Conservation (phyloP, 2,113 vertebrate genomes). For the Python bivittatus region DNA sequence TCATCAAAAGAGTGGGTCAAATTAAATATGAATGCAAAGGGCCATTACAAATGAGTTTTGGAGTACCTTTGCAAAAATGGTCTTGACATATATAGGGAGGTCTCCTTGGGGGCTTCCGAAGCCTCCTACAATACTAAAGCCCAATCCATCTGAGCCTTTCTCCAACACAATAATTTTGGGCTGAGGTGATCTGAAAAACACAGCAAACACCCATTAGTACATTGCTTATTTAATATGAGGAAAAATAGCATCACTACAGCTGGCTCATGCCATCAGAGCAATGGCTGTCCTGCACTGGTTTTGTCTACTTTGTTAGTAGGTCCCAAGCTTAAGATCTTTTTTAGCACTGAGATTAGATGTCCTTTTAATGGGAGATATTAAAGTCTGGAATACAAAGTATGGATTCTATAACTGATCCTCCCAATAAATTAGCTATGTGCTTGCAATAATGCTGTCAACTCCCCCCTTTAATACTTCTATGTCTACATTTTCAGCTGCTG, state of each 20-base stretch:
- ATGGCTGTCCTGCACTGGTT: background rate
- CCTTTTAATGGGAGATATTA: background rate
- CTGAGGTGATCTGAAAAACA: conserved; percentile 82
- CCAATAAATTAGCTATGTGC: background rate
- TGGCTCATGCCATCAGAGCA: background rate
- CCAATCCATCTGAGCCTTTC: conserved; percentile 93
- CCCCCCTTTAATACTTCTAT: background rate
- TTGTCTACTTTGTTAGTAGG: background rate
- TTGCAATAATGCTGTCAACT: background rate
- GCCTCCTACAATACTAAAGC: conserved; percentile 96
- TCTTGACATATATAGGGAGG: conserved; percentile 98
- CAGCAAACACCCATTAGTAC: conserved; percentile 71
- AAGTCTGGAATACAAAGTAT: background rate
- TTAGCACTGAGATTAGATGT: background rate
- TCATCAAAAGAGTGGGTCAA: background rate
- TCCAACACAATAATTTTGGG: conserved; percentile 88
- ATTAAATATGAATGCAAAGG: background rate
- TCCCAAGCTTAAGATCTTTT: background rate
- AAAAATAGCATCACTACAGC: background rate
- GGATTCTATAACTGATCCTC: background rate
- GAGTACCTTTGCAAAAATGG: conserved; percentile 93
- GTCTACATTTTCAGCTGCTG: background rate
- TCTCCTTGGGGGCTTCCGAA: conserved; percentile 95
- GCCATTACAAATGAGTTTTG: background rate
- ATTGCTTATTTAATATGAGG: conserved; percentile 33